These are phyloP conservation scores for Imbricaverruca yamaguchii DNA, from an alignment of 2,888 invertebrate genomes.

Conservation along the genomic window DNA sequence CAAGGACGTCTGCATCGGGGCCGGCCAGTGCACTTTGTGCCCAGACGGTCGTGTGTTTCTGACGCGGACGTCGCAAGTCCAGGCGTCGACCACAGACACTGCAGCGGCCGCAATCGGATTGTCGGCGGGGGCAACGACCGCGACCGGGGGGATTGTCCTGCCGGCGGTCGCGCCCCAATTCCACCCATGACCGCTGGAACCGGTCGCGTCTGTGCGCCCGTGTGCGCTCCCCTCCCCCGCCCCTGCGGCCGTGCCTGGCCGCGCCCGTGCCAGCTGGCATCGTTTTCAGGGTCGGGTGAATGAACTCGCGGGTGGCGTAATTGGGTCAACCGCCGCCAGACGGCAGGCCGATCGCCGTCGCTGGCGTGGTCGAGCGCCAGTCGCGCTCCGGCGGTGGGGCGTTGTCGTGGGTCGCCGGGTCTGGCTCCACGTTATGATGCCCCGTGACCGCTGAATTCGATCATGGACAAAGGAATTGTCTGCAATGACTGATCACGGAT, in stretches of 20 bases:
- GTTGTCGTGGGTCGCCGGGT: neutral
- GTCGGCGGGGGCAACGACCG: neutral
- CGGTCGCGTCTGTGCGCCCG: too few species aligned
- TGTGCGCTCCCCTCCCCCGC: neutral
- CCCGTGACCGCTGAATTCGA: too few species aligned
- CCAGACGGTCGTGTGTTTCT: neutral
- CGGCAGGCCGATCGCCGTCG: neutral
- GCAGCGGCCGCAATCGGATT: neutral
- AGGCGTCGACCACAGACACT: neutral
- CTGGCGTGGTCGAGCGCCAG: neutral
- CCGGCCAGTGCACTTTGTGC: too few species aligned
- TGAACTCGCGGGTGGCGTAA: neutral
- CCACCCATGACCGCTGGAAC: too few species aligned
- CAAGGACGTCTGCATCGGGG: neutral
- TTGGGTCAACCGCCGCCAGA: neutral
- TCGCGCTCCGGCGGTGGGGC: neutral
- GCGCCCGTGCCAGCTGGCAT: slow-evolving; percentile 2
- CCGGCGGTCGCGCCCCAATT: too few species aligned
- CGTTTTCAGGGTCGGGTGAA: slow-evolving; percentile 20
- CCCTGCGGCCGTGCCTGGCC: neutral
- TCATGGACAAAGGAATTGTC: too few species aligned
- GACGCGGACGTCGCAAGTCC: neutral
- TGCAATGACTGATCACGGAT: too few species aligned
- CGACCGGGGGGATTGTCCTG: too few species aligned
- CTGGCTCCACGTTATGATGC: neutral